Percentiles rank a stretch among this genome's conserved stretches.
These are phyloP conservation scores for Arenaria interpres DNA, from an alignment of 2,113 vertebrate species.

Conservation along the genomic window DNA sequence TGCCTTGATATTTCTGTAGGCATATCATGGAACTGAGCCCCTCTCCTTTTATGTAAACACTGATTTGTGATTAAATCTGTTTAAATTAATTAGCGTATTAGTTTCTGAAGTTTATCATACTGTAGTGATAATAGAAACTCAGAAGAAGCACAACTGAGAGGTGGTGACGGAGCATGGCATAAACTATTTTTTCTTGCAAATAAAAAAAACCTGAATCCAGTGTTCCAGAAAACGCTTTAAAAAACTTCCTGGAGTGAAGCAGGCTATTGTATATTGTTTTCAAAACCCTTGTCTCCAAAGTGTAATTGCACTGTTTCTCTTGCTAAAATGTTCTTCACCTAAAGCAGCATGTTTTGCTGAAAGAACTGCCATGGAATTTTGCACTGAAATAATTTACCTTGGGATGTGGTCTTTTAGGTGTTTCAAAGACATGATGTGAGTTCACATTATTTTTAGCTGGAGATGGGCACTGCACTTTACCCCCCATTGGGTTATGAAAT, in stretches of 20 bases:
- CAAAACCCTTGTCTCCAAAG: not conserved
- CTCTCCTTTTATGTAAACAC: not conserved
- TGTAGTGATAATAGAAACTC: not conserved
- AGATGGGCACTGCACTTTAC: not conserved
- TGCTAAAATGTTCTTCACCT: not conserved
- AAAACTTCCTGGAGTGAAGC: not conserved
- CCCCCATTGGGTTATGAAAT: not conserved
- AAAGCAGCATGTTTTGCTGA: not conserved
- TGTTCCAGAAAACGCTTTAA: not conserved
- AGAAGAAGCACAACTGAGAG: not conserved
- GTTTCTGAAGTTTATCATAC: not conserved
- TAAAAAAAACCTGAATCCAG: not conserved
- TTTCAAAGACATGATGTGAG: not conserved
- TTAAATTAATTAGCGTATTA: not conserved
- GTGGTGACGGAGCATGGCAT: not conserved
- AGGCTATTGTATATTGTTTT: not conserved
- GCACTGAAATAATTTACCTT: not conserved
- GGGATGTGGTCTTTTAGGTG: not conserved
- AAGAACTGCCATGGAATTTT: not conserved
- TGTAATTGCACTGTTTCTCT: not conserved
- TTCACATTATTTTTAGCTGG: not conserved
- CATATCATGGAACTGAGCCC: accelerated
- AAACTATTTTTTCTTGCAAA: not conserved
- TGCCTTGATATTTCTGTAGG: not conserved
- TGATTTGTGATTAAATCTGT: not conserved